Evolutionary conservation across 2,113 vertebrate species (phyloP).

Genomic region (Ondatra zibethicus): DNA sequence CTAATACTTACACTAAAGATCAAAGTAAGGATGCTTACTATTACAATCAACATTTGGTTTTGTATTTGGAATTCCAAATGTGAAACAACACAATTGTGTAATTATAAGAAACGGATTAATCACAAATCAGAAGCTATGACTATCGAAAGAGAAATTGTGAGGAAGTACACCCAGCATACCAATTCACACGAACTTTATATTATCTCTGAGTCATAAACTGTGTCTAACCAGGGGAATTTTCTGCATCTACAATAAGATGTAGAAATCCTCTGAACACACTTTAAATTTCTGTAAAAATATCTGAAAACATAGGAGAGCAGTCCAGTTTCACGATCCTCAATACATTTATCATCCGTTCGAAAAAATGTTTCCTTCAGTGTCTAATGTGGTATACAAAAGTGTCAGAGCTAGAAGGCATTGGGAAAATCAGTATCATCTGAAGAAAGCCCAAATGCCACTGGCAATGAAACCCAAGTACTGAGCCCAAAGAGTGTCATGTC

Average conservation of each 20-base stretch:
- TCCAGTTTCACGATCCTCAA: background rate
- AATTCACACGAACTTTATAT: background rate
- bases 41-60: background rate
- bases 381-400: slow-evolving; percentile 15
- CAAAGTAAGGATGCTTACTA: background rate
- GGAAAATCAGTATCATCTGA: background rate
- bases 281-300: background rate
- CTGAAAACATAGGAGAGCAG: background rate
- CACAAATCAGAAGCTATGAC: background rate
- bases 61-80: background rate
- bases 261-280: background rate
- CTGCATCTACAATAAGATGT: background rate
- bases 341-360: background rate
- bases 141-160: slow-evolving; percentile 1
- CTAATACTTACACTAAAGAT: slow-evolving; percentile 17
- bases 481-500: background rate
- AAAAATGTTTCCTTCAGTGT: background rate
- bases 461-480: background rate
- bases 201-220: background rate
- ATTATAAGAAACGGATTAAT: slow-evolving; percentile 32
- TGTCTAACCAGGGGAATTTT: background rate
- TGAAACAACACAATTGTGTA: background rate
- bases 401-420: slow-evolving; percentile 15
- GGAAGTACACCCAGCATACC: background rate
- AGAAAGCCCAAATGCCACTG: background rate